Evolutionary conservation across 2,113 vertebrate genomes (phyloP).

Genomic region (Copsychus sechellarum): DNA sequence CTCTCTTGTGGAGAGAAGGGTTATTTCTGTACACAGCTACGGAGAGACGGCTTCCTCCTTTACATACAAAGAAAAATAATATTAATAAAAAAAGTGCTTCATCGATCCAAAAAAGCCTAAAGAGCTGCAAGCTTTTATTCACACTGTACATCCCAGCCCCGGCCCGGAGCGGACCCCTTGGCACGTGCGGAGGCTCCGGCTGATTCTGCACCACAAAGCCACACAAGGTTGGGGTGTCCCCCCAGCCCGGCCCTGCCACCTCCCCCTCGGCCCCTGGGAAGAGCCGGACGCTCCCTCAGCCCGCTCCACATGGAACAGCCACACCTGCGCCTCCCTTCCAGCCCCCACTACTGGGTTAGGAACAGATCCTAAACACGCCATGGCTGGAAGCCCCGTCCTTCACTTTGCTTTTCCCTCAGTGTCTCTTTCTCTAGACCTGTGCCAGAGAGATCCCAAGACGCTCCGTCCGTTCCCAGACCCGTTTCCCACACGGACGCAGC

Average conservation of each 20-base stretch:
- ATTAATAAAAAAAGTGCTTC: slow-evolving; percentile 84
- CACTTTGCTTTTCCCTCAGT: not conserved
- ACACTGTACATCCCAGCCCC: slow-evolving; percentile 78
- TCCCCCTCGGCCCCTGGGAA: not conserved
- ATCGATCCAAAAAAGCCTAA: slow-evolving; percentile 77
- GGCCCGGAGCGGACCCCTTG: slow-evolving; percentile 74
- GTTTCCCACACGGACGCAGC: not conserved
- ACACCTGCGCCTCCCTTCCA: not conserved
- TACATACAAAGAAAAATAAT: slow-evolving; percentile 81
- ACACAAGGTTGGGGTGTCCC: not conserved
- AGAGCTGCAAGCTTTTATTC: slow-evolving; percentile 81
- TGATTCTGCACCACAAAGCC: not conserved
- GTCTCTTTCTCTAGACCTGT: not conserved
- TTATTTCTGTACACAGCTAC: slow-evolving; percentile 74
- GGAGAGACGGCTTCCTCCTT: slow-evolving; percentile 74
- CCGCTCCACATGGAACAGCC: rapidly evolving
- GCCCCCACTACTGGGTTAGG: not conserved
- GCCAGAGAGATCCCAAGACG: not conserved
- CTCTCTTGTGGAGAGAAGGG: slow-evolving; percentile 75
- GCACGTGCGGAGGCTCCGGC: slow-evolving; percentile 39
- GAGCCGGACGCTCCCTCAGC: not conserved
- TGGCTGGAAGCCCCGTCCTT: rapidly evolving
- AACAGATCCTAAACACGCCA: not conserved
- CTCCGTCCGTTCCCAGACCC: not conserved
- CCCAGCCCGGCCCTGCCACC: not conserved